A percentile compares a stretch with the other conserved stretches of the same genome.
These are phyloP conservation scores for Cetonia aurata DNA, from an alignment of 2,888 invertebrate genomes.

Conservation along the genomic window DNA sequence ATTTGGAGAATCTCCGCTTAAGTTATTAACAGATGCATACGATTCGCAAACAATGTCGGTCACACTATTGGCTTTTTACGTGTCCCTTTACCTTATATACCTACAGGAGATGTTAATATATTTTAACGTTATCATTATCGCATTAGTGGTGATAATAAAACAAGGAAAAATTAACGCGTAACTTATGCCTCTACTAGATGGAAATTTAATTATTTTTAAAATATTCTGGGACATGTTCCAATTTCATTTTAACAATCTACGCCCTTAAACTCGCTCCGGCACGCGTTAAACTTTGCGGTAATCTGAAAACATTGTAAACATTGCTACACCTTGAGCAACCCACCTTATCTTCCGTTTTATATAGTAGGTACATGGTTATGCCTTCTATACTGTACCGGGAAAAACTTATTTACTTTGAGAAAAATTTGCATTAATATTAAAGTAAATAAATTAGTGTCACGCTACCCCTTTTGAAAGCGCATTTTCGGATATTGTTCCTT, in stretches of 20 bases:
- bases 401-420: slow-evolving; percentile 32
- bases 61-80: not conserved
- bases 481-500: too few species aligned
- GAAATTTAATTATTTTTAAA: slow-evolving; percentile 52
- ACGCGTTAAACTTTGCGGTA: slow-evolving; percentile 46
- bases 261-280: slow-evolving; percentile 14
- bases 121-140: not conserved
- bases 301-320: slow-evolving; percentile 48
- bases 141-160: too few species aligned
- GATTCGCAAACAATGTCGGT: not conserved
- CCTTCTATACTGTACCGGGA: slow-evolving; percentile 13
- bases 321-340: slow-evolving; percentile 42
- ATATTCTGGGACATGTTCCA: slow-evolving; percentile 55
- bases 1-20: slow-evolving; percentile 52
- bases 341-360: slow-evolving; percentile 44
- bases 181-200: slow-evolving; percentile 20
- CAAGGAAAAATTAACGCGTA: too few species aligned
- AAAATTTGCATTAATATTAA: slow-evolving; percentile 44
- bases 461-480: not conserved
- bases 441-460: slow-evolving; percentile 31
- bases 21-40: too few species aligned
- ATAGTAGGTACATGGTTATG: slow-evolving; percentile 17
- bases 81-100: slow-evolving; percentile 5
- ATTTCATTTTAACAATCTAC: slow-evolving; percentile 45
- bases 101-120: slow-evolving; percentile 1